Conservation (phyloP, 2,113 vertebrate genomes). For the Oryzias melastigma region DNA sequence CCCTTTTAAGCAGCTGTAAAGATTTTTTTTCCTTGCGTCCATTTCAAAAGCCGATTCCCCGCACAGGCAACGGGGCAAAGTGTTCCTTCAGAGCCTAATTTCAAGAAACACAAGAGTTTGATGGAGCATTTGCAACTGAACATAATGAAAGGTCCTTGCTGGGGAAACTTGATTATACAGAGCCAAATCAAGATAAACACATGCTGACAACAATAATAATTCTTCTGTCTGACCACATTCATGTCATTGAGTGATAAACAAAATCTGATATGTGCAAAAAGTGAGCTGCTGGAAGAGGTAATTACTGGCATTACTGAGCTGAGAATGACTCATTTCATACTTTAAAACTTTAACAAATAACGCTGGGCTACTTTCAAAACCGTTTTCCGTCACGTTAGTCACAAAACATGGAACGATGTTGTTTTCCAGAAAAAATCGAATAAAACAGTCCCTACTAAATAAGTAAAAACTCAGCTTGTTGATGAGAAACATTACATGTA, state of each 20-base stretch:
- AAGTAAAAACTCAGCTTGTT: background rate
- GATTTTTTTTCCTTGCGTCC: background rate
- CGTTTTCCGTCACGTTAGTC: background rate
- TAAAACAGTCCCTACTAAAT: background rate
- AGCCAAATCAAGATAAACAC: conserved; percentile 53
- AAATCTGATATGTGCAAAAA: conserved; percentile 41
- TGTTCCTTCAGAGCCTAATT: conserved; percentile 30
- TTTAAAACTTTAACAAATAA: conserved; percentile 22
- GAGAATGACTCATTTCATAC: conserved; percentile 18
- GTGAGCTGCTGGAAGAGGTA: conserved; percentile 21
- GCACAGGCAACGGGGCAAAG: conserved; percentile 4
- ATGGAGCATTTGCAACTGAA: conserved; percentile 22
- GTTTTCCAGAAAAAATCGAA: too few relatives aligned
- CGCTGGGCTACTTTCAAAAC: background rate
- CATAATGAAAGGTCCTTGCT: conserved; percentile 41
- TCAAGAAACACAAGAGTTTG: conserved; percentile 13
- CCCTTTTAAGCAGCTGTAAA: conserved; percentile 2
- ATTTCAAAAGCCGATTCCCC: background rate
- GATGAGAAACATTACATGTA: conserved; percentile 18
- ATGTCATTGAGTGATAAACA: conserved; percentile 39
- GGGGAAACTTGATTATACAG: conserved; percentile 37
- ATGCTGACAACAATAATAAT: conserved; percentile 53
- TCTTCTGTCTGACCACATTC: conserved; percentile 43
- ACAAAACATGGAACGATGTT: too few relatives aligned
- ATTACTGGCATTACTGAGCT: conserved; percentile 6